A percentile compares a stretch with the other conserved stretches of the same genome.
Evolutionary conservation across 92 coral and sea anemone genomes (phyloP).

Genomic region (Epizoanthus rinbou): DNA sequence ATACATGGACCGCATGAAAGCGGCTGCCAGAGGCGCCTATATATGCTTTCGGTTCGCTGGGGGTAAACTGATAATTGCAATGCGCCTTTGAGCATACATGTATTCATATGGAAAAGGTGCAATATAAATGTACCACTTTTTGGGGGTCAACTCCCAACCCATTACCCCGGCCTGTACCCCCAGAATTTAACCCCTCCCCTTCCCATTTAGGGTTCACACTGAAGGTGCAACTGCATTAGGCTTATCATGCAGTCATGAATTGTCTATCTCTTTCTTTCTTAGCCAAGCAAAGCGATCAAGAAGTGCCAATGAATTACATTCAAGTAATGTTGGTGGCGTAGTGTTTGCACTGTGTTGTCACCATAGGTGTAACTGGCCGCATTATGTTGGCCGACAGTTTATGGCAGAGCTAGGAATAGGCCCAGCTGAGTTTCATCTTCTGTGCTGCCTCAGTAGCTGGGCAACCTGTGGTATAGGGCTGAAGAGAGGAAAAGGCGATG

Average conservation of each 20-base stretch:
- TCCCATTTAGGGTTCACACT: no score
- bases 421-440: constrained; percentile 80
- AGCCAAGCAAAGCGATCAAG: constrained; percentile 60
- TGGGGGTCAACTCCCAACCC: no score
- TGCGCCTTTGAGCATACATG: no score
- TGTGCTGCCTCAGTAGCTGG: constrained; percentile 97
- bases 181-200: no score
- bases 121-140: no score
- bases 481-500: not conserved
- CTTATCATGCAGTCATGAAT: not conserved
- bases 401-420: constrained; percentile 79
- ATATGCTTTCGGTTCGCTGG: no score
- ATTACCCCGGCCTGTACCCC: no score
- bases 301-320: not conserved
- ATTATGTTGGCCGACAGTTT: constrained; percentile 92
- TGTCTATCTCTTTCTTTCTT: not conserved
- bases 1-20: no score
- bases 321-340: constrained; percentile 65
- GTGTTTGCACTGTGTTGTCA: constrained; percentile 95
- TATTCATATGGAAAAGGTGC: no score
- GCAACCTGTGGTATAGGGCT: constrained; percentile 92
- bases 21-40: no score
- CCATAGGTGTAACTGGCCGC: constrained; percentile 97
- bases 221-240: not conserved
- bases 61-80: no score